These are phyloP conservation scores for Syngnathoides biaculeatus DNA, from an alignment of 2,113 vertebrate species.

Conservation along the genomic window DNA sequence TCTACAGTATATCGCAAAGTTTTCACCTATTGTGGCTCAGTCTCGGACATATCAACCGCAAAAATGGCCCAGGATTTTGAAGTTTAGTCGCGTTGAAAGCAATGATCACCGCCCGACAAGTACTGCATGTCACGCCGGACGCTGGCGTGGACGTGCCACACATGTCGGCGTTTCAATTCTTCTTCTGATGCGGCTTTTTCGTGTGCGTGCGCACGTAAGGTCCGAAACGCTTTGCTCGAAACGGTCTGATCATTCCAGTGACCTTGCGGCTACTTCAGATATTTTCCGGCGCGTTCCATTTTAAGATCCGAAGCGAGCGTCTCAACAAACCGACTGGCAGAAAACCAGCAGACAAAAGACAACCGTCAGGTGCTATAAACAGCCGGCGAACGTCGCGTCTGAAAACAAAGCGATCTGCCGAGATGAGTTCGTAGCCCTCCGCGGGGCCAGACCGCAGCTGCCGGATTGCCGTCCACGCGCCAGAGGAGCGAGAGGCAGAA, in stretches of 20 bases:
- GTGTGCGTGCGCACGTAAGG: background rate
- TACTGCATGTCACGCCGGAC: too few species aligned
- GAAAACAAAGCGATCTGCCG: slow-evolving; percentile 26
- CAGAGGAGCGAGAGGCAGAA: slow-evolving; percentile 48
- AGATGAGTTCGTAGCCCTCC: slow-evolving; percentile 37
- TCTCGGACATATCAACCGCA: too few species aligned
- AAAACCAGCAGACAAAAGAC: slow-evolving; percentile 48
- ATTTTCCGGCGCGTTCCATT: slow-evolving; percentile 28
- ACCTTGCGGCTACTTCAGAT: slow-evolving; percentile 38
- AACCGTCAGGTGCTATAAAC: slow-evolving; percentile 62
- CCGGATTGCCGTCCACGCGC: slow-evolving; percentile 49
- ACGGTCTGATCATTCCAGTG: slow-evolving; percentile 31
- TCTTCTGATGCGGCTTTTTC: background rate
- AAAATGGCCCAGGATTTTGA: too few species aligned
- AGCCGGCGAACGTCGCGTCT: slow-evolving; percentile 47
- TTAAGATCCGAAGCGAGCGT: slow-evolving; percentile 17
- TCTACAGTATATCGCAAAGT: too few species aligned
- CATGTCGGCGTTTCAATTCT: too few species aligned
- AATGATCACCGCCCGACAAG: too few species aligned
- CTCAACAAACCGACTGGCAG: slow-evolving; percentile 27
- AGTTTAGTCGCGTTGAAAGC: too few species aligned
- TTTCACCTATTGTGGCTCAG: too few species aligned
- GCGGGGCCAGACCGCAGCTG: slow-evolving; percentile 49
- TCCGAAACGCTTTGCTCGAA: background rate
- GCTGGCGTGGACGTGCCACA: too few species aligned